Evolutionary conservation across 1,140 invertebrate genomes (phyloP), one percentile per base, ranked within the genome.

Genomic region (Cydia splendana): DNA sequence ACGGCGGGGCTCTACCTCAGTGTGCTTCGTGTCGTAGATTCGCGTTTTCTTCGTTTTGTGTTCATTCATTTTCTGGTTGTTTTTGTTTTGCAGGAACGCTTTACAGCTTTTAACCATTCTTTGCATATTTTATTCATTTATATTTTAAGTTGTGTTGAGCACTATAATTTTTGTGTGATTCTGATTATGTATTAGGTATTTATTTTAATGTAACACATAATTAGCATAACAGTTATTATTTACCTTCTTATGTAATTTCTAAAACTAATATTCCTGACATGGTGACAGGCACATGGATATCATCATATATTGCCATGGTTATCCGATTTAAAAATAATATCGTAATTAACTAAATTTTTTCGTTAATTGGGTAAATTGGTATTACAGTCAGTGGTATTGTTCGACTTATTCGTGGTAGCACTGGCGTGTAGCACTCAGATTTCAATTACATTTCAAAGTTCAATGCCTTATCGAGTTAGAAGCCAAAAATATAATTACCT

Each of bases 21-120:
- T 85, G 86, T 86, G 87, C 87, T 89, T 86, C 82, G 80, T 86
- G 82, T 84, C 76, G 84, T 85, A 87, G 84, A 78, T 10, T 24
- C 74, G 13, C 38, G 51, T 79, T 71, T 45, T 62, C 75, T 84
- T 77, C 73, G 76, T 78, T 83, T 79, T 78, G 71, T 62, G 75
- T 74, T 6, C 24, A 10, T 71, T 76, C 48, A 74, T 82, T 83
- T 80, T 76, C 81, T 74, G 79, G 62, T 78, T 62, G 13, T 73
- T 78, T 80, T 78, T 62, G 45, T 80, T 71, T 57, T 71, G 48
- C 69, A 74, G 67, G 67, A 69, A 62, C 69, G 84, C 84, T 82
- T 24, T 80, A 12, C 48, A 67, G 81, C 81, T 85, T 81, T 45
- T 79, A 38, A 75, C 65, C 69, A 77, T 78, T 79, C n/a, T 79